Conservation (phyloP, 2,113 vertebrate species). For the Phylloscopus trochilus region DNA sequence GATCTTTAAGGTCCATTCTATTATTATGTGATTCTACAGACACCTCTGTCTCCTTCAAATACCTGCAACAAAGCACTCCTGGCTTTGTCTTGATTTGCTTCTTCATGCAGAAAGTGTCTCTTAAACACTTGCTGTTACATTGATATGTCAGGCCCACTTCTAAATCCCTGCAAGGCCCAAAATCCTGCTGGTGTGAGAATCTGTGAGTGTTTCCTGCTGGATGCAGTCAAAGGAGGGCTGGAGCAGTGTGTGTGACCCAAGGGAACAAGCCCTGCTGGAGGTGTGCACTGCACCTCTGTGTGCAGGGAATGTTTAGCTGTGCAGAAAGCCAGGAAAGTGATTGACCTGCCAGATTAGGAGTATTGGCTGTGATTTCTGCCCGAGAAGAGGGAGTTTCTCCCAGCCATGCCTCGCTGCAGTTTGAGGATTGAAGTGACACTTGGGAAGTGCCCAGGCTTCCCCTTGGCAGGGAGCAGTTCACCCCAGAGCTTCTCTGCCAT, state of each 20-base stretch:
- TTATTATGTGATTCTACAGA: neutral
- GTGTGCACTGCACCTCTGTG: neutral
- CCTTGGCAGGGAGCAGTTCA: neutral
- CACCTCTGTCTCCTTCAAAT: neutral
- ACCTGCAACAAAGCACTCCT: neutral
- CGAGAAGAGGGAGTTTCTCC: neutral
- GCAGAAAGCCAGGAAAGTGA: neutral
- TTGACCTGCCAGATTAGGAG: neutral
- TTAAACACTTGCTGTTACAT: neutral
- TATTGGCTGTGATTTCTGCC: neutral
- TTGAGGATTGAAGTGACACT: neutral
- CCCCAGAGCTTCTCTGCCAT: neutral
- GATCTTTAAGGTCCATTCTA: neutral
- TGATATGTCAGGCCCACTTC: neutral
- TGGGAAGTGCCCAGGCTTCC: neutral
- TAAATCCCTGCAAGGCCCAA: neutral
- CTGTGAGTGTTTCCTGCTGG: neutral
- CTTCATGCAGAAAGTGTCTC: neutral
- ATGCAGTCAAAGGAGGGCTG: neutral
- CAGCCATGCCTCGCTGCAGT: fast-evolving
- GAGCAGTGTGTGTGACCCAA: neutral
- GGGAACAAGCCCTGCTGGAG: neutral
- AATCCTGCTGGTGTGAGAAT: neutral
- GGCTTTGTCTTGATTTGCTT: neutral
- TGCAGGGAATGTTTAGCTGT: neutral